Base-by-base conservation (phyloP, 2,113 vertebrate genomes). In the Zootoca vivipara region DNA sequence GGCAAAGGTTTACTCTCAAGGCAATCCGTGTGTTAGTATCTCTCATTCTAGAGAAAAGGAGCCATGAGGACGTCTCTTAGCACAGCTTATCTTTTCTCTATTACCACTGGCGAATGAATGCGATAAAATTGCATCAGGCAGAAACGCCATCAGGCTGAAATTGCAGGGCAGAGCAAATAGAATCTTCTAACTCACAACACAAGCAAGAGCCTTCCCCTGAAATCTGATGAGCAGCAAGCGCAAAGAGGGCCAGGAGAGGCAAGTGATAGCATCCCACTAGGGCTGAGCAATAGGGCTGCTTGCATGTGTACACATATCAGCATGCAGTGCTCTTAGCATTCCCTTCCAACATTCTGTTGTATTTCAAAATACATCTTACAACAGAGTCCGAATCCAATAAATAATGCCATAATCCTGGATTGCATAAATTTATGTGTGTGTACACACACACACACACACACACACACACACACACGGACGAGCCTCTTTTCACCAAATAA, bases 61-160 rank as follows among this genome's bases (percentile, higher is more conserved):
- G 64, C 89, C 0, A 0, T 83, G 77, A 90, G 93, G 88, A 82
- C 62, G 80, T 89, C 62, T 75, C 89, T 91, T 91, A 92, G 91
- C 89, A 62, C 56, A 80, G 82, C 92, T 95, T 94, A 93, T 91
- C 86, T 85, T 89, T 94, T 92, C 93, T 93, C 94, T 90, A 78
- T 93, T 90, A 89, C 85, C 91, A 93, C 90, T 91, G 88, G 85
- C 83, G 93, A 93, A 86, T 91, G 73, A 86, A 92, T 93, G 87
- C 86, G 93, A 91, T 81, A 80, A 91, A 83, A 90, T 72, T 87
- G 83, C 81, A 58, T 90, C 88, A 91, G 80, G 86, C 85, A 93
- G 92, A 90, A 93, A 56, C 38, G 30, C 8, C 52, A 46, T 77
- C 12, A 24, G 62, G 46, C 22, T 28, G 85, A 89, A 0, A 0